Evolutionary conservation across 2,797 vertebrate species (phyloP), one percentile per base, ranked within the genome.

Genomic region (Aldrovandia affinis): DNA sequence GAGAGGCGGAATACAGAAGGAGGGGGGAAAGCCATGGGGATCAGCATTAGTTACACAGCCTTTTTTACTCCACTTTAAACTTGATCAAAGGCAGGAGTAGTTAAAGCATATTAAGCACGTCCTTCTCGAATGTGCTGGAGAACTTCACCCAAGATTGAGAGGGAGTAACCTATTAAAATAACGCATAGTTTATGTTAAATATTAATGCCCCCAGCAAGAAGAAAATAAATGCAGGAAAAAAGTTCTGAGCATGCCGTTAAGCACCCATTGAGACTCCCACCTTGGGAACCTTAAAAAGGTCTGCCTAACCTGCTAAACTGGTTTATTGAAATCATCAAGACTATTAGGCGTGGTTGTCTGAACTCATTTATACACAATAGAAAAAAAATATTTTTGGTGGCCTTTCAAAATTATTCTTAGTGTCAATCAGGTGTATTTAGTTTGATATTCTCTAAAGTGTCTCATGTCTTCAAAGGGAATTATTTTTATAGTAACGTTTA

Each of bases 71-170:
- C 92, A 95, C 93, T 95, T 94, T 95, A 95, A 94, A 95, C 89
- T 94, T 95, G 94, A 95, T 95, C 94, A 96, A 95, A 96, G 93
- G 90, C 92, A 93, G 90, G 85, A 90, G 92, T 92, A 93, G 92
- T 94, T 95, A 93, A 95, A 95, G 93, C 93, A 92, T 92, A 94
- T 96, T 95, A 94, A 93, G 91, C 89, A 94, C 90, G 89, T 93
- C 92, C 85, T 86, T 91, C 89, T 92, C 86, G 90, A 93, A 93
- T 89, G 90, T 92, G 92, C 86, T 54, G 90, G 88, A 91, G 92
- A 91, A 93, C 90, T 90, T 89, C 86, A 78, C 70, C 12, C 57
- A 89, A 92, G 89, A 93, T 91, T 91, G 89, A 91, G 88, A 89
- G 81, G 55, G 88, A 90, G 86, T 78, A 84, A 87, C 90, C 86